Evolutionary conservation across 2,888 invertebrate genomes (phyloP), one percentile per base, ranked within the genome.

Genomic region (Anarsia innoxiella): DNA sequence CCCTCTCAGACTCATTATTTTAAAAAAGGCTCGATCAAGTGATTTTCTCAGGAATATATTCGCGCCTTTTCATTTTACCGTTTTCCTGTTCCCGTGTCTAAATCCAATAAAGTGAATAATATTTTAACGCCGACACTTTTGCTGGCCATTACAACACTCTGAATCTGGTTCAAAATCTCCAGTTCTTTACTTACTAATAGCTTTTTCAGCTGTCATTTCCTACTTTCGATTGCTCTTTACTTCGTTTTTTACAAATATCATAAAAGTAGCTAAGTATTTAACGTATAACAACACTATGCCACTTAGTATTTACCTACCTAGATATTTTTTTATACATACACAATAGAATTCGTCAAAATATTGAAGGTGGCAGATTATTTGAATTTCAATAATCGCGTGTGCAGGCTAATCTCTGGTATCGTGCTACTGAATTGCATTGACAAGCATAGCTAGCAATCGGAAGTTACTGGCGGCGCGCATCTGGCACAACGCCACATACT

Each of bases 21-120:
- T 47, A 51, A 53, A 48, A 55, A 52, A 42, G 37, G 39, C 23
- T 39, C 36, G 30, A 37, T 28, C 16, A 39, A 40, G 39, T 29
- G 35, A 37, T 37, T 41, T 35, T 39, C 39, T 28, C 23, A 31
- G 23, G 31, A 35, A 37, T 32, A 29, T 33, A 37, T 36, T 32
- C 36, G 27, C 41, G 37, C 34, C 46, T 46, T 46, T 50, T 46
- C 38, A 42, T 51, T 54, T 41, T 36, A 31, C 37, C 37, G 48
- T 48, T 49, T 48, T 43, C 39, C 37, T 32, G 34, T 37, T 36
- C 37, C 37, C 31, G 44, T 41, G 39, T 42, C 42, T 50, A 44
- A 42, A 45, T 48, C 41, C 44, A 52, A 55, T 56, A 53, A 52
- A 48, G 45, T 46, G 46, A 53, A 49, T 50, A 52, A 58, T 50